These are phyloP conservation scores for Rhinatrema bivittatum DNA, from an alignment of 2,797 vertebrate species.

Conservation along the genomic window DNA sequence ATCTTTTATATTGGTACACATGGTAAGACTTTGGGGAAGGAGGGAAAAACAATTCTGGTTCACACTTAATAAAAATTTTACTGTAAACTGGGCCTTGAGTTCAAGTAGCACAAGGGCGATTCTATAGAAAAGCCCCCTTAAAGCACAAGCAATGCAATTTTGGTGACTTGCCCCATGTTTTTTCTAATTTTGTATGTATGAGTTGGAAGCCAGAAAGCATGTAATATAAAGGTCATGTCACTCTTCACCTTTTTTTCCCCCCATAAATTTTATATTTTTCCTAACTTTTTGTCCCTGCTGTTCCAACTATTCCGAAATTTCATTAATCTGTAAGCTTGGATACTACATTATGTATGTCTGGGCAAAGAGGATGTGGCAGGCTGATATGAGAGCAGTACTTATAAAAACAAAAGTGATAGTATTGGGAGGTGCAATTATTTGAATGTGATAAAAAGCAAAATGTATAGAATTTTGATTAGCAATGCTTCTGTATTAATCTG, in stretches of 20 bases:
- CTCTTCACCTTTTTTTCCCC: background rate
- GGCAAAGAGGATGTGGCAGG: too few relatives aligned
- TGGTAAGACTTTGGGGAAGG: too few relatives aligned
- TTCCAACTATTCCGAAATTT: too few relatives aligned
- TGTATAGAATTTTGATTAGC: too few relatives aligned
- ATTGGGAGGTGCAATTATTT: slow-evolving; percentile 32
- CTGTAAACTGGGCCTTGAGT: too few relatives aligned
- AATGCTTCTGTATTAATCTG: background rate
- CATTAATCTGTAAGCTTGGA: too few relatives aligned
- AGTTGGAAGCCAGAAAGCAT: slow-evolving; percentile 28
- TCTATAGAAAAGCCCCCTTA: slow-evolving; percentile 1
- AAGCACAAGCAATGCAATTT: slow-evolving; percentile 60
- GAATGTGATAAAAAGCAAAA: slow-evolving; percentile 1
- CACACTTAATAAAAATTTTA: too few relatives aligned
- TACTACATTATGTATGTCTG: too few relatives aligned
- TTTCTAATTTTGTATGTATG: background rate
- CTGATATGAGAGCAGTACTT: background rate
- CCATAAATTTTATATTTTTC: background rate
- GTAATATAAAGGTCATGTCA: background rate
- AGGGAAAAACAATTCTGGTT: too few relatives aligned
- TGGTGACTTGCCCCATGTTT: slow-evolving; percentile 9
- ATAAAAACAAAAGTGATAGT: slow-evolving; percentile 8
- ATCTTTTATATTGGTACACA: too few relatives aligned
- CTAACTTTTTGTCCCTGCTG: too few relatives aligned
- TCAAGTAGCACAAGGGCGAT: background rate